Evolutionary conservation across 1,140 invertebrate genomes (phyloP), one percentile per base, ranked within the genome.

Genomic region (Drosophila subobscura): DNA sequence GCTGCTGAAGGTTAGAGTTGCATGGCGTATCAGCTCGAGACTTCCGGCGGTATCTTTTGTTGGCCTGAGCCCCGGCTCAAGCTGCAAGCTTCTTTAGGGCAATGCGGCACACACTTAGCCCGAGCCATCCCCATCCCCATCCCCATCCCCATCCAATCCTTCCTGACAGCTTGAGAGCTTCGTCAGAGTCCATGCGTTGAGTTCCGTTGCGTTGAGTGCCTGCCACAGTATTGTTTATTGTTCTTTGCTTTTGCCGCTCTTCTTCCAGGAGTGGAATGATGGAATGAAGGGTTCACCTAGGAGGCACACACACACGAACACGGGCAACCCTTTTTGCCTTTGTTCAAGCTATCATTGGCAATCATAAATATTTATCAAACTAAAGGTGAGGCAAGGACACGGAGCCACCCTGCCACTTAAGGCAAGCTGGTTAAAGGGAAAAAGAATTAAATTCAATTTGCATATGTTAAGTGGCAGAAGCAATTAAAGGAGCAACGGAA

Each of bases 401-500:
- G 16, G 16, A 20, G 16, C 16, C 54, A 52, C 51, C 23, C 37
- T 27, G 47, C 47, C 51, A 74, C 49, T 52, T 46, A 8, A 73
- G 64, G 45, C 49, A 53, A 23, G 7, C 59, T 52, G 16, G 52
- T 56, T 53, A 44, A 44, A 44, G 42, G 37, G 44, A 41, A 50
- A 68, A 56, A 72, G 53, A 81, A 78, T 75, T 57, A 60, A 83
- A 88, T 83, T 88, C 72, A 79, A 88, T 88, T 88, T 89, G 83
- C 83, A 88, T 88, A 88, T 81, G 83, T 89, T 88, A 88, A 88
- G 83, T 88, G 83, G 83, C 75, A 88, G 75, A 70, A 80, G 83
- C 83, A 88, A 88, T 88, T 88, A 88, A 88, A 78, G 81, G 40
- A 25, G 41, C 51, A 33, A 27, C 51, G 27, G 41, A 20, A 45